Evolutionary conservation across 2,113 vertebrate genomes (phyloP).

Genomic region (Triplophysa dalaica): DNA sequence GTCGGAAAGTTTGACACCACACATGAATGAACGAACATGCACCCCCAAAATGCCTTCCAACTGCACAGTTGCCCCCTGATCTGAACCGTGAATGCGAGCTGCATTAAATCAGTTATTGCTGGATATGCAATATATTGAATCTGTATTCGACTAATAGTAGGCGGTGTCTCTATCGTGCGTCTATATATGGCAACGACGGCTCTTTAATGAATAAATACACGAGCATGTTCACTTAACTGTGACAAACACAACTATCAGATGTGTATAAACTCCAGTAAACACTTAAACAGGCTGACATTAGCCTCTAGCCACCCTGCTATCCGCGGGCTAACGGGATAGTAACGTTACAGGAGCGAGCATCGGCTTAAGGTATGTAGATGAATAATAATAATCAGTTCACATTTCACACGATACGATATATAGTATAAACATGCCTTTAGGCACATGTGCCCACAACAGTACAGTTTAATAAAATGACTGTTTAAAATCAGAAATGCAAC

Average conservation of each 20-base stretch:
- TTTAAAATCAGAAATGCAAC: background rate
- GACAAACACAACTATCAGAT: background rate
- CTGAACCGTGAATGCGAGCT: background rate
- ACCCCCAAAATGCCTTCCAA: background rate
- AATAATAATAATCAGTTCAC: background rate
- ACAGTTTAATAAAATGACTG: background rate
- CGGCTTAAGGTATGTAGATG: background rate
- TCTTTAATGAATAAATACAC: background rate
- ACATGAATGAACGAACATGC: background rate
- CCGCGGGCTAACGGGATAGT: background rate
- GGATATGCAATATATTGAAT: background rate
- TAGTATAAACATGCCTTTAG: background rate
- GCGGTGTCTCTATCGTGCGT: background rate
- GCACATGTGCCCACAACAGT: too few species aligned
- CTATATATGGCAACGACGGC: background rate
- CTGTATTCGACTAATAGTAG: background rate
- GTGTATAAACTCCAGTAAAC: background rate
- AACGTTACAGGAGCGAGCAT: background rate
- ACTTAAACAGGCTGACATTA: background rate
- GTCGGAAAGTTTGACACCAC: constrained; percentile 25
- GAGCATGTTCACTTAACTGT: too few species aligned
- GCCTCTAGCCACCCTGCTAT: background rate
- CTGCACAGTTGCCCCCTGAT: too few species aligned
- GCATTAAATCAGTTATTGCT: background rate
- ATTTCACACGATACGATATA: background rate